Evolutionary conservation across 30 jellyfish, hydroid and myxozoan species (phyloP).

Genomic region (Turritopsis dohrnii): DNA sequence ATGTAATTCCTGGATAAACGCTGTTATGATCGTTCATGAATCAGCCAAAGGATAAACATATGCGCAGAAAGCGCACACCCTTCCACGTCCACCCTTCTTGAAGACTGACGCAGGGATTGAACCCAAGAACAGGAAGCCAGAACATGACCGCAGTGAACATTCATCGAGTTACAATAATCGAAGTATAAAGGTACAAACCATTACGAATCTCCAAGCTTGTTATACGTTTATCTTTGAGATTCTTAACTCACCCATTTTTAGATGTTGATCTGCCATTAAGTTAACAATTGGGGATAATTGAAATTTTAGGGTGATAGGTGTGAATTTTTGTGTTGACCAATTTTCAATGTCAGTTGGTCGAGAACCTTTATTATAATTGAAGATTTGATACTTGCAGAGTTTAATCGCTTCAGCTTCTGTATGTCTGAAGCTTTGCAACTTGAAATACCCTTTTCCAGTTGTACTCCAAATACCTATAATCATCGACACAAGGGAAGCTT

Average conservation of each 20-base stretch:
- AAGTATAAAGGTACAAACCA: background rate
- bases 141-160: background rate
- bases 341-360: slow-evolving; percentile 1
- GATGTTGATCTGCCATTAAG: background rate
- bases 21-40: no score
- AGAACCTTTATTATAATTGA: slow-evolving; percentile 2
- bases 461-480: background rate
- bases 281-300: slow-evolving; percentile 2
- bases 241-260: background rate
- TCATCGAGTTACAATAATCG: background rate
- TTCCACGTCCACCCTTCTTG: no score
- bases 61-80: no score
- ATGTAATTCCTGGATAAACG: no score
- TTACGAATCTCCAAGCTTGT: slow-evolving; percentile 9
- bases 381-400: background rate
- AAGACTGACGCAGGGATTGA: no score
- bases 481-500: background rate
- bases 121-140: no score
- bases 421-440: background rate
- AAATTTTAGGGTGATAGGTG: background rate
- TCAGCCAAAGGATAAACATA: no score
- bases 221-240: background rate
- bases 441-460: background rate
- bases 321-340: slow-evolving; percentile 3
- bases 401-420: background rate